Evolutionary conservation across 1,140 invertebrate genomes (phyloP).

Genomic region (Pissodes strobi): DNA sequence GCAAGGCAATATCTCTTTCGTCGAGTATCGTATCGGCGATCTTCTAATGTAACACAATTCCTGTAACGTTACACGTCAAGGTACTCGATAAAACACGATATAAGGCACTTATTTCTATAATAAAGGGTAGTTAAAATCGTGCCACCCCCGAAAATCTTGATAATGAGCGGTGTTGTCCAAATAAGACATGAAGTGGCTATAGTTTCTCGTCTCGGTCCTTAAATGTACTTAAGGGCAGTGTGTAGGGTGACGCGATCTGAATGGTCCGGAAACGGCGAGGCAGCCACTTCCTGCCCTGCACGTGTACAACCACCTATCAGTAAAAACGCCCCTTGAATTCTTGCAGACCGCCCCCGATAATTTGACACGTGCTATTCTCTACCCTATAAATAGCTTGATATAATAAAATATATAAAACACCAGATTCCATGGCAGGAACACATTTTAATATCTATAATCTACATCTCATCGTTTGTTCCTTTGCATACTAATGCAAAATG

Average conservation of each 20-base stretch:
- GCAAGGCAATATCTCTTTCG: too few relatives aligned
- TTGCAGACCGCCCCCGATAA: neutral
- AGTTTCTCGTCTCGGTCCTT: conserved; percentile 1
- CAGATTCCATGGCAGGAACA: too few relatives aligned
- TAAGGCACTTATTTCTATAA: conserved; percentile 1
- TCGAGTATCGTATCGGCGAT: too few relatives aligned
- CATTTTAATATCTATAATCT: too few relatives aligned
- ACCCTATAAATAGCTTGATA: neutral
- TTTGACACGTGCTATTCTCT: conserved; percentile 7
- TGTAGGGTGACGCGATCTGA: conserved; percentile 15
- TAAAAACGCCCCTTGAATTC: neutral
- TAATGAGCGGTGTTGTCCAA: conserved; percentile 33
- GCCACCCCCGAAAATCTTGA: conserved; percentile 34
- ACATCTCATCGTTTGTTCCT: too few relatives aligned
- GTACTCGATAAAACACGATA: conserved; percentile 7
- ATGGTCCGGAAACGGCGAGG: conserved; percentile 20
- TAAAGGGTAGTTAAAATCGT: conserved; percentile 25
- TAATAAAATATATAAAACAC: too few relatives aligned
- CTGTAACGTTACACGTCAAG: conserved; percentile 10
- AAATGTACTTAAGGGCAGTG: conserved; percentile 12
- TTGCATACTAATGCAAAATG: too few relatives aligned
- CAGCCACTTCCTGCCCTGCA: conserved; percentile 29
- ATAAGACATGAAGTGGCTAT: conserved; percentile 27
- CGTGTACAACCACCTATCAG: conserved; percentile 31
- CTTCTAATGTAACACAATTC: too few relatives aligned